Percentiles rank a stretch among this genome's conserved stretches.
phyloP scores from a whole-genome alignment of 1,140 invertebrate species.

The Drosophila bocqueti region DNA sequence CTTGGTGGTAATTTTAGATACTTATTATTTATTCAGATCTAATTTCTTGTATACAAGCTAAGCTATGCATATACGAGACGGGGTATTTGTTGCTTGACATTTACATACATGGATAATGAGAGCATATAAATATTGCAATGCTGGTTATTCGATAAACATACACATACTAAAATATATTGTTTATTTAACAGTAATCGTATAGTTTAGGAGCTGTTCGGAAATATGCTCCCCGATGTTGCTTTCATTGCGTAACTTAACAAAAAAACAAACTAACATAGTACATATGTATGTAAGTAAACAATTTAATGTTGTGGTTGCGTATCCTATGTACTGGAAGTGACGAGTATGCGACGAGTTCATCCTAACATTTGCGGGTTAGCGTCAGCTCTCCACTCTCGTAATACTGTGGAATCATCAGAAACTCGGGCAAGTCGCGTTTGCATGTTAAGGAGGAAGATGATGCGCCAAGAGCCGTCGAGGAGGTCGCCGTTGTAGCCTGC shows the following conservation, averaged over 20 bases:
- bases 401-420: conserved; percentile 81
- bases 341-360: conserved; percentile 1
- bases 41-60: conserved; percentile 63
- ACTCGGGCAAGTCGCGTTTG: conserved; percentile 66
- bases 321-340: conserved; percentile 11
- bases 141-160: conserved; percentile 63
- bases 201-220: background rate
- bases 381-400: conserved; percentile 74
- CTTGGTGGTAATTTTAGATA: conserved; percentile 40
- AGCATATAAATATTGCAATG: conserved; percentile 73
- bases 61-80: conserved; percentile 66
- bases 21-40: conserved; percentile 59
- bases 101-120: conserved; percentile 51
- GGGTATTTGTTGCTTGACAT: conserved; percentile 35
- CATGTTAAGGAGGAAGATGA: conserved; percentile 39
- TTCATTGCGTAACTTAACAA: conserved; percentile 2
- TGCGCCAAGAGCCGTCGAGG: conserved; percentile 24
- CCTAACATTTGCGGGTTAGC: conserved; percentile 70
- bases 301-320: conserved; percentile 9
- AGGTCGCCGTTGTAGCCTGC: conserved; percentile 49
- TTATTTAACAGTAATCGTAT: conserved; percentile 12
- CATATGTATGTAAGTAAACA: conserved; percentile 9
- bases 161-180: conserved; percentile 10
- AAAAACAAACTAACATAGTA: conserved; percentile 11
- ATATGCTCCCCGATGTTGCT: background rate